Base-by-base conservation (phyloP, 2,888 invertebrate genomes). In the Uropetala carovei region DNA sequence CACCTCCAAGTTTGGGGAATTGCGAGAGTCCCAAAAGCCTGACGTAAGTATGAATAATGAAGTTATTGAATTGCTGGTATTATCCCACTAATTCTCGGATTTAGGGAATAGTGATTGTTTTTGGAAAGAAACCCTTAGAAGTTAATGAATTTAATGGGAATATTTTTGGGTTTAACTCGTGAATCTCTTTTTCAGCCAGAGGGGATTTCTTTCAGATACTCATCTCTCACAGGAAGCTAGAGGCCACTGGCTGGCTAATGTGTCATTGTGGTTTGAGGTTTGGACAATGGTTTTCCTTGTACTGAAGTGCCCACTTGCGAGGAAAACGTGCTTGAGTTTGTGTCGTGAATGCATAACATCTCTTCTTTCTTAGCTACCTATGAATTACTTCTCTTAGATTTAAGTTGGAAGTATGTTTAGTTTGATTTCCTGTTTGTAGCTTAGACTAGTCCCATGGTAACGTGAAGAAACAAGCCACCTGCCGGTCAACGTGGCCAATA, bases 51-150 rank as follows among this genome's bases (percentile, higher is more conserved):
- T 89, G 64, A 89, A 89, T 57, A 89, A 60, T 89, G 89, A 89
- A 89, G 89, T 89, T 89, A 64, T 89, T 89, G 89, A 64, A 89
- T 89, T 89, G 89, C 89, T 89, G 89, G 89, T 89, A 89, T 89
- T 89, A 89, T 89, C 89, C 89, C 89, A 89, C 58, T 89, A 89
- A 89, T 89, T 89, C 64, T 89, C 64, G 64, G 89, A 89, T 89
- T 89, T 89, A 89, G 89, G 89, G 83, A 83, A 57, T 83, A 27
- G 57, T 82, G 82, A 68, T 89, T 89, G 60, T 60, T 89, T 89
- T 89, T 43, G 89, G 64, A 89, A 86, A 27, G n/a, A n/a, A 89
- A 89, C 64, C 89, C 89, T 64, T 89, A 89, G 89, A 89, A 60
- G 89, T 64, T 89, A 89, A 64, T 89, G 60, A 60, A 11, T 43